Evolutionary conservation across 1,140 invertebrate genomes (phyloP), one percentile per base, ranked within the genome.

Genomic region (Rhyacophila brunnea): DNA sequence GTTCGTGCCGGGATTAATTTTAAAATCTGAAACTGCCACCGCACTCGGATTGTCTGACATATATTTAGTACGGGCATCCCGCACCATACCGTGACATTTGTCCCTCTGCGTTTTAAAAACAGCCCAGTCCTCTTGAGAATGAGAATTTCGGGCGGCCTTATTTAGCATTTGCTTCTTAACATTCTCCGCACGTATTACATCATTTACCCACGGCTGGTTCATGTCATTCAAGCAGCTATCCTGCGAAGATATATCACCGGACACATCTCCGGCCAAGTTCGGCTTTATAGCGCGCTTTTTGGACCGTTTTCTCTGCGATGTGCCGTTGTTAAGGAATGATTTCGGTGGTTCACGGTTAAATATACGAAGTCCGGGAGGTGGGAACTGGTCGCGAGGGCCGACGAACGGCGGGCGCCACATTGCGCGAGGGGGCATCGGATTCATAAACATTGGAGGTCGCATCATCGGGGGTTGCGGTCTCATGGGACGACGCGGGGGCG

Each of bases 1-100:
- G 43, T 49, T 23, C 5, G 47, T 13, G 11, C 23, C 47, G 23
- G 47, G 20, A 7, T 49, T 35, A 9, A 34, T 35, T 34, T 49
- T 9, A 23, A 28, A 49, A 34, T 28, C 23, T 28, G 47, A 23
- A n/a, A 23, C 20, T 34, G 18, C 11, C n/a, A 15, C 9, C 18
- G 43, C 18, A 50, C 71, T 74, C 46, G 73, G 78, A 50, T 75
- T 75, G 61, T 28, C 23, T 9, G 77, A 80, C 54, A 74, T 64
- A 35, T 70, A 70, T 40, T 69, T 66, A 48, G 59, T 60, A 55
- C 71, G 69, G 1, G 72, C 70, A 13, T 64, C 67, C 43, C 67
- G 67, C 50, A 72, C 72, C 50, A 73, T 63, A 45, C 69, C 66
- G 32, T 64, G 68, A 58, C 72, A 75, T 47, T 70, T 71, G 19